A percentile compares a stretch with the other conserved stretches of the same genome.
phyloP scores from a whole-genome alignment of 1,140 invertebrate species.

The Andrena cerasifolii region DNA sequence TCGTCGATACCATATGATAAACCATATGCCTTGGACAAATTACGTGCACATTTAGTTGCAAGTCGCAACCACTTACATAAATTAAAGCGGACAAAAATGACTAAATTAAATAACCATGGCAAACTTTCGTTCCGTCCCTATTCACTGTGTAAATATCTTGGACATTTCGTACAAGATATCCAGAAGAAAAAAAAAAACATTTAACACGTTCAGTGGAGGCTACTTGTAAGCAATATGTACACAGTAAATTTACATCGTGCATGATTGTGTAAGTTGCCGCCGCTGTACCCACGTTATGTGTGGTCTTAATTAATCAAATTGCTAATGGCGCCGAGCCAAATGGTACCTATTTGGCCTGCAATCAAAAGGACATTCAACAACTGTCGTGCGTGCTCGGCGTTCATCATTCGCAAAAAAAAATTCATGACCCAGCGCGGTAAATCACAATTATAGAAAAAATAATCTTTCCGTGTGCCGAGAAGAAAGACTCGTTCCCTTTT shows the following conservation, averaged over 20 bases:
- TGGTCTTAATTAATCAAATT: conserved; percentile 70
- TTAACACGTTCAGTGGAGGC: background rate
- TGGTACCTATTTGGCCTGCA: conserved; percentile 47
- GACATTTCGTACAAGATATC: background rate
- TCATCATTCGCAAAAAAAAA: background rate
- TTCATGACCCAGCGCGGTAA: background rate
- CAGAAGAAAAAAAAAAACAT: background rate
- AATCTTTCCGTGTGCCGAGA: no score
- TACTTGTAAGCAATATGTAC: conserved; percentile 20
- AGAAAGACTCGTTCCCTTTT: no score
- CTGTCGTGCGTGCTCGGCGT: conserved; percentile 8
- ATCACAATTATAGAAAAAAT: background rate
- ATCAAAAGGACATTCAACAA: conserved; percentile 54
- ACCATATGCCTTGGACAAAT: background rate
- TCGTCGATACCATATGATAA: background rate
- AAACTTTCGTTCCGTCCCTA: background rate
- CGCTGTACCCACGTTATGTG: conserved; percentile 23
- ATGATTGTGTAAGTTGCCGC: conserved; percentile 5
- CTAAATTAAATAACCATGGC: background rate
- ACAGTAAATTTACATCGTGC: background rate
- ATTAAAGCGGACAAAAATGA: background rate
- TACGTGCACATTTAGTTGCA: background rate
- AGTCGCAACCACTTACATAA: background rate
- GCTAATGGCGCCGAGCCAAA: conserved; percentile 63
- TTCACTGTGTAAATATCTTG: background rate